A percentile compares a stretch with the other conserved stretches of the same genome.
phyloP scores from a whole-genome alignment of 1,140 invertebrate genomes.

The Orchestia grillus region DNA sequence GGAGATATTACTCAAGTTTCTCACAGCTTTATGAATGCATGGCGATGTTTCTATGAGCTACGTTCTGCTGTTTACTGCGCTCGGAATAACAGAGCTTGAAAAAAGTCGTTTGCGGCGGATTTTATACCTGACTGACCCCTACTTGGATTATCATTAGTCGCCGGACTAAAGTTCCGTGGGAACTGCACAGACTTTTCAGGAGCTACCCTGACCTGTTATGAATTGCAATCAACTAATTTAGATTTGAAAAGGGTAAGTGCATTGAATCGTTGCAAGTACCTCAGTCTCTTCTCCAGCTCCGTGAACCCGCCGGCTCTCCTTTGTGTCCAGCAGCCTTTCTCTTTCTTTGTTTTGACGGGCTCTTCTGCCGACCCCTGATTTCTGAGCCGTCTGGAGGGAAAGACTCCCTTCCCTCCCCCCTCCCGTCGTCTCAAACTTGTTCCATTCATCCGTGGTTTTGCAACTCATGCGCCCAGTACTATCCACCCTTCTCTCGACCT shows the following conservation, averaged over 20 bases:
- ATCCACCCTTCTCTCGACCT: neutral
- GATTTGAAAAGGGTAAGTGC: neutral
- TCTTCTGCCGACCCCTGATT: neutral
- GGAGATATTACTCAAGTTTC: too few relatives aligned
- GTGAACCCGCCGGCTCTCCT: neutral
- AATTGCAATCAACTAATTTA: neutral
- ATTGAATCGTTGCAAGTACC: neutral
- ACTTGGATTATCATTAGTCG: too few relatives aligned
- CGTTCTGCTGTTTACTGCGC: too few relatives aligned
- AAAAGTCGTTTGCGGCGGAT: too few relatives aligned
- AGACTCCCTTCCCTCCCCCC: neutral
- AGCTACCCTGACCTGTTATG: neutral
- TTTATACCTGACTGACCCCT: too few relatives aligned
- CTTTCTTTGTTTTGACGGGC: slow-evolving; percentile 45
- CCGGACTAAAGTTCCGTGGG: neutral
- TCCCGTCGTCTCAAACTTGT: neutral
- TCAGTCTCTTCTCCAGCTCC: neutral
- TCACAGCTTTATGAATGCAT: too few relatives aligned
- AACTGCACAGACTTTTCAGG: neutral
- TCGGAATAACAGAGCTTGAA: too few relatives aligned
- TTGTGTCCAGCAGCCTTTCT: slow-evolving; percentile 38
- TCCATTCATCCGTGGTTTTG: slow-evolving; percentile 2
- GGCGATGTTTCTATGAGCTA: too few relatives aligned
- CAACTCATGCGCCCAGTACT: neutral
- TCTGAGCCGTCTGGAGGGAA: neutral